These are phyloP conservation scores for Sebastes hubbsi DNA, from an alignment of 2,797 vertebrate genomes.

Conservation along the genomic window DNA sequence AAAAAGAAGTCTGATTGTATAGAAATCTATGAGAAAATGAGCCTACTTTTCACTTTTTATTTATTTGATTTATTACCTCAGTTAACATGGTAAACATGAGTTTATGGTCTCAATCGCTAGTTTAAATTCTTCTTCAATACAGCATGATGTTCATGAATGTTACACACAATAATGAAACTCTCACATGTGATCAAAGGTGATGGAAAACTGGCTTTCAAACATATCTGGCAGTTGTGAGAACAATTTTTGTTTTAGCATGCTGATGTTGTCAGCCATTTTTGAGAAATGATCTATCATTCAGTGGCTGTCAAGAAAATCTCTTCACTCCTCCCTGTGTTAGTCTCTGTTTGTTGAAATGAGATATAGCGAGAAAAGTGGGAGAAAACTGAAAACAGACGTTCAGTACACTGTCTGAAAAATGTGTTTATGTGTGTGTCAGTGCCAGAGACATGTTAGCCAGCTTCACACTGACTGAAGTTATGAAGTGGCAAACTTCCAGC, in stretches of 20 bases:
- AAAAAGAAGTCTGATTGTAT: too few relatives aligned
- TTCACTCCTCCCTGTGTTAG: neutral
- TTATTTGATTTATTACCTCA: too few relatives aligned
- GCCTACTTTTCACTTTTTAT: too few relatives aligned
- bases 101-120: too few relatives aligned
- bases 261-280: neutral
- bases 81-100: too few relatives aligned
- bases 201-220: neutral
- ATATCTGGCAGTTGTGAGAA: neutral
- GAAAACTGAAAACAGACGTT: conserved; percentile 36
- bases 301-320: neutral
- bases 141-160: neutral
- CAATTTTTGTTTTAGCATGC: neutral
- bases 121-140: too few relatives aligned
- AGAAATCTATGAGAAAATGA: too few relatives aligned
- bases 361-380: neutral
- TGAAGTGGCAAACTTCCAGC: conserved; percentile 54
- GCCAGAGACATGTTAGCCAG: conserved; percentile 42
- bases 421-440: conserved; percentile 24
- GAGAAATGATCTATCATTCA: neutral
- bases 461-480: conserved; percentile 53
- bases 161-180: neutral
- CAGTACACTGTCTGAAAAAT: conserved; percentile 10
- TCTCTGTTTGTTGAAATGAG: conserved; percentile 1
- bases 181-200: neutral